These are phyloP conservation scores for Oryzias woworae DNA, from an alignment of 2,113 vertebrate species.

Conservation along the genomic window DNA sequence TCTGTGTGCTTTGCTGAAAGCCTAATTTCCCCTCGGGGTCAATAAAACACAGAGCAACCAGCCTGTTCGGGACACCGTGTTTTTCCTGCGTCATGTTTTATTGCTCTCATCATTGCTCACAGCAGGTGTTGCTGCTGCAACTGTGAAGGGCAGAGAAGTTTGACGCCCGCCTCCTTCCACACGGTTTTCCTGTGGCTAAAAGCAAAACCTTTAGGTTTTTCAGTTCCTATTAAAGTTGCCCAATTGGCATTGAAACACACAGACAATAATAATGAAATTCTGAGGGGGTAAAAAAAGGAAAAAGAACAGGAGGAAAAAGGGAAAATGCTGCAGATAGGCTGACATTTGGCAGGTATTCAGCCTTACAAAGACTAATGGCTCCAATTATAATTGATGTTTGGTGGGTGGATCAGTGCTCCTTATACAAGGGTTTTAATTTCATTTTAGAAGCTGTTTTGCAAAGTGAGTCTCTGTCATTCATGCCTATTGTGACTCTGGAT, in stretches of 20 bases:
- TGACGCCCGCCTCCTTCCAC: not conserved
- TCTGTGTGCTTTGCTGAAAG: not conserved
- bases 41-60: slow-evolving; percentile 14
- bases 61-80: slow-evolving; percentile 19
- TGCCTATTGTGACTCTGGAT: not conserved
- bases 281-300: not conserved
- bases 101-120: slow-evolving; percentile 26
- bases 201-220: not conserved
- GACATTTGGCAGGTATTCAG: slow-evolving; percentile 66
- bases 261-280: slow-evolving; percentile 58
- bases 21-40: slow-evolving; percentile 20
- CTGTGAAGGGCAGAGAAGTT: not conserved
- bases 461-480: slow-evolving; percentile 13
- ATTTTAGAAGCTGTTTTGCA: slow-evolving; percentile 15
- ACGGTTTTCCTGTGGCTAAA: slow-evolving; percentile 5
- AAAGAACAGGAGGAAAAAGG: slow-evolving; percentile 4
- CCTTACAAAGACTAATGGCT: slow-evolving; percentile 63
- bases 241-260: slow-evolving; percentile 19
- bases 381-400: slow-evolving; percentile 68
- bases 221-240: not conserved
- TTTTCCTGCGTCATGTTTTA: slow-evolving; percentile 35
- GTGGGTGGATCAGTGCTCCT: slow-evolving; percentile 55
- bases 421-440: slow-evolving; percentile 29
- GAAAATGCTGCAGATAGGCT: slow-evolving; percentile 41
- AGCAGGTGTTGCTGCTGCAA: slow-evolving; percentile 1